Conservation (phyloP, 2,113 vertebrate species). For the Serilophus lunatus region DNA sequence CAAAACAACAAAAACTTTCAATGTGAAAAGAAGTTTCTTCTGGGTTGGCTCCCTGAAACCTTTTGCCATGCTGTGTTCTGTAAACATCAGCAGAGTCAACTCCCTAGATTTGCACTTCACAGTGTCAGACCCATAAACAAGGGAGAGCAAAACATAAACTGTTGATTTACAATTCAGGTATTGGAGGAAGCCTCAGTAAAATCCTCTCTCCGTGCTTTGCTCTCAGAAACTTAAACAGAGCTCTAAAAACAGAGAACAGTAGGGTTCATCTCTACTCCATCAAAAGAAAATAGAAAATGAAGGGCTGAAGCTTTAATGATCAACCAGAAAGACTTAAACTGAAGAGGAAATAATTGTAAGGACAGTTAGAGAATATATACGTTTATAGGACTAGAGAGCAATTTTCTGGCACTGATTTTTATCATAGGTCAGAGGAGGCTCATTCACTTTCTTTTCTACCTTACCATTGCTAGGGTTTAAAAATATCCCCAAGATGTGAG, state of each 20-base stretch:
- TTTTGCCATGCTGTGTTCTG: not conserved
- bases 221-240: not conserved
- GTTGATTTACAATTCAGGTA: not conserved
- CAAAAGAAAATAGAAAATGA: not conserved
- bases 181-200: not conserved
- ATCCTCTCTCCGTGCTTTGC: not conserved
- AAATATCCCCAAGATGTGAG: not conserved
- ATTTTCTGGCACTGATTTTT: not conserved
- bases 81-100: not conserved
- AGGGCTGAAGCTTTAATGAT: not conserved
- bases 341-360: not conserved
- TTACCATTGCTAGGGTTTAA: not conserved
- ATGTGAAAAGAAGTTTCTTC: not conserved
- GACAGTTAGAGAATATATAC: not conserved
- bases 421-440: not conserved
- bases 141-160: not conserved
- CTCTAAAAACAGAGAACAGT: not conserved
- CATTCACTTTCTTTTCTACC: not conserved
- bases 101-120: not conserved
- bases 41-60: not conserved
- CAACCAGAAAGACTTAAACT: not conserved
- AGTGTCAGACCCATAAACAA: not conserved
- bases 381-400: not conserved
- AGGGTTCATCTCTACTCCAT: not conserved
- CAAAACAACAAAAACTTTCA: not conserved